Evolutionary conservation across 1,140 invertebrate species (phyloP).

Genomic region (Metaphire vulgaris): DNA sequence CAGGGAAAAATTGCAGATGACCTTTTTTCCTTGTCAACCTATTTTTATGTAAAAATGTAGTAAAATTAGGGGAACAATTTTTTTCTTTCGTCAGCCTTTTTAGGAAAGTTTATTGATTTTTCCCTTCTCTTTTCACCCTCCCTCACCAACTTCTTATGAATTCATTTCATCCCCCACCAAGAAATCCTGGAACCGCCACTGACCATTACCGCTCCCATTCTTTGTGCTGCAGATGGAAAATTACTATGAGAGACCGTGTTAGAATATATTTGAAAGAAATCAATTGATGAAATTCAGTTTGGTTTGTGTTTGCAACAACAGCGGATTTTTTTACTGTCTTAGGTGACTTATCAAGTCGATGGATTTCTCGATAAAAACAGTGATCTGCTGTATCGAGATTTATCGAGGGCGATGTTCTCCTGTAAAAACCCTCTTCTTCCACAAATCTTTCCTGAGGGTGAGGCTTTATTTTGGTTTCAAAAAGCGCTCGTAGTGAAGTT

Average conservation of each 20-base stretch:
- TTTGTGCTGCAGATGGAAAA: neutral
- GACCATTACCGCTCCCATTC: too few relatives aligned
- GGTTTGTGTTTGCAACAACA: neutral
- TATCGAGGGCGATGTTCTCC: conserved; percentile 64
- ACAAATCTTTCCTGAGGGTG: conserved; percentile 67
- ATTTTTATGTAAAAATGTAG: too few relatives aligned
- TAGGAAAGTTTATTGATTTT: too few relatives aligned
- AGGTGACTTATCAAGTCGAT: conserved; percentile 68
- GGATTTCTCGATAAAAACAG: conserved; percentile 94
- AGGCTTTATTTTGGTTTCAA: neutral
- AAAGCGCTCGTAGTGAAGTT: neutral
- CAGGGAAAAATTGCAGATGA: too few relatives aligned
- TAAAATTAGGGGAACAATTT: too few relatives aligned
- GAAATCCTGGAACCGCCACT: too few relatives aligned
- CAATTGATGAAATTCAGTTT: neutral
- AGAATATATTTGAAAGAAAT: too few relatives aligned
- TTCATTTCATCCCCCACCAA: too few relatives aligned
- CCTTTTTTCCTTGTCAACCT: too few relatives aligned
- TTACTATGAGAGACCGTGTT: neutral
- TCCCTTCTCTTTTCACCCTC: too few relatives aligned
- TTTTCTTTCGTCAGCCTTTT: too few relatives aligned
- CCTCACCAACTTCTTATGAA: too few relatives aligned
- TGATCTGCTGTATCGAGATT: conserved; percentile 78
- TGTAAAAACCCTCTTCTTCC: conserved; percentile 63
- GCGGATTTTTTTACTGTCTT: conserved; percentile 19